Evolutionary conservation across 2,888 invertebrate genomes (phyloP), one percentile per base, ranked within the genome.

Genomic region (Agonum fuliginosum): DNA sequence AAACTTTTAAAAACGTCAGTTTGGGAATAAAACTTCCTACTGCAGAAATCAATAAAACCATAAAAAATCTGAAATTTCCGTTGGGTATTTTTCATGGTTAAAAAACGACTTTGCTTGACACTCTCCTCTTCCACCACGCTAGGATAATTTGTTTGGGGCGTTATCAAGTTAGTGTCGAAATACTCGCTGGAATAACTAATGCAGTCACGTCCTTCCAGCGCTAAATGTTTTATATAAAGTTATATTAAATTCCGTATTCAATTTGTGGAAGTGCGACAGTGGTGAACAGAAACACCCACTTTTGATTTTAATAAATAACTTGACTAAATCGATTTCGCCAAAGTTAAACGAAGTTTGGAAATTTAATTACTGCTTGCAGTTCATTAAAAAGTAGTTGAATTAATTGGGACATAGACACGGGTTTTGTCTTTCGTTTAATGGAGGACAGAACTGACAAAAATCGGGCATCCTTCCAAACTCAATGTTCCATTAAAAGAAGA

Each of bases 301-400:
- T 72, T 73, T 41, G 73, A 73, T 73, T 58, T 41, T 73, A 73
- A 73, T 73, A 73, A 73, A 73, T 73, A 73, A 54, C 54, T 30
- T 58, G n/a, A 17, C 22, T 37, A 30, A 41, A 74, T 74, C 48
- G 74, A 74, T 74, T 58, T 6, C 19, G 17, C 58, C n/a, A 41
- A 58, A 74, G 74, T 65, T 65, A 46, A 74, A 74, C 58, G 30
- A 74, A 74, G 62, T 74, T 74, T 58, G 43, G 17, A 46, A 43
- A 74, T 74, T 74, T 74, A 74, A 74, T 74, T 74, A 74, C 74
- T 41, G 30, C 62, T 65, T 58, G 17, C 46, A 65, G 24, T 46
- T 74, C 74, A 74, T 74, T 74, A 74, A 73, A 73, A 73, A 73
- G 17, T 72, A 72, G 54, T 72, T 51, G 43, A 73, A 73, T 58